A percentile compares a stretch with the other conserved stretches of the same genome.
phyloP scores from a whole-genome alignment of 37 sponge, comb jelly and placozoan genomes.

The Chondrilla cf. caribensis region DNA sequence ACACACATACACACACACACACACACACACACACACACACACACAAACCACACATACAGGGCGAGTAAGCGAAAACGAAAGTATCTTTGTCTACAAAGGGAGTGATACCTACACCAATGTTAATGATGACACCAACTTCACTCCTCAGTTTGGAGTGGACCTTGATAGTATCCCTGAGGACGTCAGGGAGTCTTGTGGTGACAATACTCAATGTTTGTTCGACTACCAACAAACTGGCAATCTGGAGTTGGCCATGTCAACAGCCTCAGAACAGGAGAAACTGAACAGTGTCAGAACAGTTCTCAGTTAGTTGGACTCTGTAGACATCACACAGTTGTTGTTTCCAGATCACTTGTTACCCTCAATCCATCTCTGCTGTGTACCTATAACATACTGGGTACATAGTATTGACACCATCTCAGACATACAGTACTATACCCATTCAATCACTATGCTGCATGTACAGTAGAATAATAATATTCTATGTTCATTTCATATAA shows the following conservation, averaged over 20 bases:
- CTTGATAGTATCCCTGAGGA: conserved; percentile 1
- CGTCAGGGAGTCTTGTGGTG: neutral
- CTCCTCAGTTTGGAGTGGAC: conserved; percentile 1
- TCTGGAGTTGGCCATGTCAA: conserved; percentile 10
- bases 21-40: conserved; percentile 6
- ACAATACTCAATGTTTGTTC: neutral
- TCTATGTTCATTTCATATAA: too few species aligned
- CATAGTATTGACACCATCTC: too few species aligned
- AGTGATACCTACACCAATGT: neutral
- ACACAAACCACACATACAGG: too few species aligned
- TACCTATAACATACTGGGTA: too few species aligned
- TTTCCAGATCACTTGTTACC: too few species aligned
- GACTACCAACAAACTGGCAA: neutral
- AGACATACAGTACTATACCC: too few species aligned
- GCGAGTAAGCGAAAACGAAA: neutral
- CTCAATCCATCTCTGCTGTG: too few species aligned
- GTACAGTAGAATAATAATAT: too few species aligned
- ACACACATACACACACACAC: neutral
- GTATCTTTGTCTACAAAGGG: neutral
- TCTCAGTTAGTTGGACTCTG: neutral
- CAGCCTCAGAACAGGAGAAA: neutral
- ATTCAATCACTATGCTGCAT: too few species aligned
- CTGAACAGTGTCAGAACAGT: neutral
- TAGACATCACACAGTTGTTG: too few species aligned
- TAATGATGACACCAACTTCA: neutral